These are phyloP conservation scores for Haliaeetus leucogaster DNA, from an alignment of 2,113 vertebrate genomes.

Conservation along the genomic window DNA sequence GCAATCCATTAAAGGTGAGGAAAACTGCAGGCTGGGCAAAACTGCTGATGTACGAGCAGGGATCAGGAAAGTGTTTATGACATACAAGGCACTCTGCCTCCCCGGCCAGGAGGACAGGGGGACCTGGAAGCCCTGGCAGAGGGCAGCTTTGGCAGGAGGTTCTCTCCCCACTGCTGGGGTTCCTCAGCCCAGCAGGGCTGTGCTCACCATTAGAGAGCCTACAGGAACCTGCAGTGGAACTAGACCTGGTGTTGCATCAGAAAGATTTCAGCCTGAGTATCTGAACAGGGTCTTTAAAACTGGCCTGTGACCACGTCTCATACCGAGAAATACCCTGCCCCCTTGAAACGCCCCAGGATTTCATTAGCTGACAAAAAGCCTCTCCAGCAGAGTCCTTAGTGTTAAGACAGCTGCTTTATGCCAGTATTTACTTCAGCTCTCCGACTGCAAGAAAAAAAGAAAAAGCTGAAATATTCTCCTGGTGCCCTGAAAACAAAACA, in stretches of 20 bases:
- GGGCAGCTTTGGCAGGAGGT: background rate
- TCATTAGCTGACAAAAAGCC: background rate
- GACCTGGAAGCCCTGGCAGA: background rate
- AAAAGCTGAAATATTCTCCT: background rate
- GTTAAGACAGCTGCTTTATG: background rate
- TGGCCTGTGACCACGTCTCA: background rate
- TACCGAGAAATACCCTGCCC: background rate
- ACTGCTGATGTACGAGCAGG: background rate
- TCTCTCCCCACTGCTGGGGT: background rate
- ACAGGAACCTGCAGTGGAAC: background rate
- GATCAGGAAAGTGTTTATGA: background rate
- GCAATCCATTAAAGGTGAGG: background rate
- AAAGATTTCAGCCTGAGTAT: background rate
- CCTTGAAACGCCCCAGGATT: background rate
- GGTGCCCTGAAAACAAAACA: conserved; percentile 40
- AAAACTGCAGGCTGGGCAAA: background rate
- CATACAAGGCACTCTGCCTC: background rate
- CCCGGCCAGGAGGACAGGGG: background rate
- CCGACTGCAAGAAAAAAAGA: background rate
- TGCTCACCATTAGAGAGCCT: background rate
- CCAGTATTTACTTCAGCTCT: background rate
- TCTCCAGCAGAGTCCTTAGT: background rate
- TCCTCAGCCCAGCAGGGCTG: background rate
- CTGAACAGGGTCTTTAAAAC: background rate
- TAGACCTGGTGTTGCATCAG: background rate